phyloP scores from a whole-genome alignment of 2,797 vertebrate species.

The Malacoraja senta region DNA sequence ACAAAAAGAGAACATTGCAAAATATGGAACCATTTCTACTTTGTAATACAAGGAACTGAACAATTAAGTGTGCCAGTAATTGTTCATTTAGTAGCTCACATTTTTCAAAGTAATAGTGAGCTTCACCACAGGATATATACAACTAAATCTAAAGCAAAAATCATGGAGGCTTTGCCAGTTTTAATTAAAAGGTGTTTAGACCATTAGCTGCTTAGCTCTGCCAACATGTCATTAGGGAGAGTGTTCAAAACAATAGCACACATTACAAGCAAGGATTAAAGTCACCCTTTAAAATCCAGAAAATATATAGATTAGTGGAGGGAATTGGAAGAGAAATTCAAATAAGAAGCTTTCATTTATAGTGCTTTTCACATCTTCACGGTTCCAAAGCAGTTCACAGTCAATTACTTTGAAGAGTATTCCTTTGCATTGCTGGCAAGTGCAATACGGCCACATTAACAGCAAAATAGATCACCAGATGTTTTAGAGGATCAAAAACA shows the following conservation, averaged over 20 bases:
- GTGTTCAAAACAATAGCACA: not conserved
- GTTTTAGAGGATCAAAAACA: not conserved
- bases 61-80: not conserved
- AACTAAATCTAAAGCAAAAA: not conserved
- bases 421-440: not conserved
- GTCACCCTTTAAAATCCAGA: not conserved
- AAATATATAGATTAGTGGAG: not conserved
- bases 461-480: not conserved
- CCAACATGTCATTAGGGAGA: not conserved
- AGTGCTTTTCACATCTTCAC: not conserved
- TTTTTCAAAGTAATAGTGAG: not conserved
- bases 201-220: not conserved
- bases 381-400: not conserved
- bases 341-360: not conserved
- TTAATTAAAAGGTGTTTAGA: not conserved
- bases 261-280: not conserved
- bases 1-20: not conserved
- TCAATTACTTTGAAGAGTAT: not conserved
- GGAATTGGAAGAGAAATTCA: not conserved
- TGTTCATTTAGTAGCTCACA: not conserved
- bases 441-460: not conserved
- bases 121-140: not conserved
- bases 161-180: not conserved
- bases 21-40: not conserved
- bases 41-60: not conserved